Conservation (phyloP, 2,113 vertebrate species). For the Stigmatopora nigra region DNA sequence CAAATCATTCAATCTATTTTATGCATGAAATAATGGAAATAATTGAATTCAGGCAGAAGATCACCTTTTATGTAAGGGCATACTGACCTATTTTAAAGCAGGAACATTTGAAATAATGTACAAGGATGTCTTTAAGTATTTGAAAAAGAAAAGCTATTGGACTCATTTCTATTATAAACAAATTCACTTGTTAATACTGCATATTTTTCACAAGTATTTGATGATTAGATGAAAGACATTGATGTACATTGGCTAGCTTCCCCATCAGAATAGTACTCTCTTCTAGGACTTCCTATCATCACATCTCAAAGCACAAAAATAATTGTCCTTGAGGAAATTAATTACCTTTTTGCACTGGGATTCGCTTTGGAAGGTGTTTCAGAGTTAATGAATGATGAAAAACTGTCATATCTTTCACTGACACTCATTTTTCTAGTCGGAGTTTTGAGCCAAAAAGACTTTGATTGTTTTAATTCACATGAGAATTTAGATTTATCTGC, state of each 20-base stretch:
- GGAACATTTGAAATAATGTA: no score
- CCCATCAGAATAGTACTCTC: slow-evolving; percentile 28
- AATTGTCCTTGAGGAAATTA: slow-evolving; percentile 76
- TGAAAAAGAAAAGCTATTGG: neutral
- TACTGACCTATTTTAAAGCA: neutral
- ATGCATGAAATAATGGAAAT: no score
- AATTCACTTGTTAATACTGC: neutral
- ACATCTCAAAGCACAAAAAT: slow-evolving; percentile 62
- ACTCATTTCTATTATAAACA: neutral
- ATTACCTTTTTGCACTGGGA: slow-evolving; percentile 67
- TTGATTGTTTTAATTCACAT: slow-evolving; percentile 25
- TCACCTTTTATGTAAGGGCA: no score
- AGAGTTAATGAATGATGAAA: slow-evolving; percentile 61
- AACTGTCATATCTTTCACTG: slow-evolving; percentile 55
- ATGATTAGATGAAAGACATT: neutral
- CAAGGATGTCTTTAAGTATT: neutral
- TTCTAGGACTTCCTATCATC: slow-evolving; percentile 56
- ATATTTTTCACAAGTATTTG: neutral
- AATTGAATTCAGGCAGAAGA: no score
- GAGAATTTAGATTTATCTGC: slow-evolving; percentile 4
- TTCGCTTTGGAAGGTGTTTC: slow-evolving; percentile 53
- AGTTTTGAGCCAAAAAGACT: slow-evolving; percentile 14
- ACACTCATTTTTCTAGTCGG: slow-evolving; percentile 53
- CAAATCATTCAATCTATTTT: no score
- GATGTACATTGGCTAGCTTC: slow-evolving; percentile 19